Conservation (phyloP, 2,797 vertebrate species). For the Heterohyrax brucei region DNA sequence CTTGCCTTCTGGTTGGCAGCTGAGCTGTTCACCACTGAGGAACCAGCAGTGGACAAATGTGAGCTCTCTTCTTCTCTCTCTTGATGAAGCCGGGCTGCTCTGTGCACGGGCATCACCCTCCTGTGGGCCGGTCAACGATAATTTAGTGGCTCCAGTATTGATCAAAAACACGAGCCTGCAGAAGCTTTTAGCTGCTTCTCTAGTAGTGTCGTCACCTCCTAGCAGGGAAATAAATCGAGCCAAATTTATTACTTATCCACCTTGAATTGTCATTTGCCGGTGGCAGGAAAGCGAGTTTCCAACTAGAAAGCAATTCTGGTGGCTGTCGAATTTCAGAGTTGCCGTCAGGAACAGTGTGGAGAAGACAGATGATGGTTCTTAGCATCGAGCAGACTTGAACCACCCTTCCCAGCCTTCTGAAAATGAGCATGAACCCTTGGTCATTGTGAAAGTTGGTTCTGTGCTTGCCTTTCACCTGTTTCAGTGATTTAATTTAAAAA, state of each 20-base stretch:
- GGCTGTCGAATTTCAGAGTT: background rate
- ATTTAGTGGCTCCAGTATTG: rapidly evolving
- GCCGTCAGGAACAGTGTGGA: background rate
- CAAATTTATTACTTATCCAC: too few relatives aligned
- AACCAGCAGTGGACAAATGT: background rate
- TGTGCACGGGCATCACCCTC: background rate
- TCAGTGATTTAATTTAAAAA: background rate
- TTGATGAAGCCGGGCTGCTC: too few relatives aligned
- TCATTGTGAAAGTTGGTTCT: background rate
- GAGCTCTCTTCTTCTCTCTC: rapidly evolving
- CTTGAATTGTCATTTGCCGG: background rate
- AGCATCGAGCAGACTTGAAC: rapidly evolving
- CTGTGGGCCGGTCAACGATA: rapidly evolving
- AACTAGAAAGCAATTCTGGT: background rate
- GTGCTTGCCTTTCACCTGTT: background rate
- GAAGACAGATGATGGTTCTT: rapidly evolving
- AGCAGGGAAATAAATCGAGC: too few relatives aligned
- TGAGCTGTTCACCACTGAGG: too few relatives aligned
- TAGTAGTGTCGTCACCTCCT: too few relatives aligned
- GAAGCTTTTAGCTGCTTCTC: background rate
- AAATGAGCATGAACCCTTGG: background rate
- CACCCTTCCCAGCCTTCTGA: background rate
- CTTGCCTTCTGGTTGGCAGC: too few relatives aligned
- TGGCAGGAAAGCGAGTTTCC: too few relatives aligned
- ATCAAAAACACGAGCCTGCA: rapidly evolving